Base-by-base conservation (phyloP, 2,888 invertebrate genomes). In the Pristionchus arcanus region DNA sequence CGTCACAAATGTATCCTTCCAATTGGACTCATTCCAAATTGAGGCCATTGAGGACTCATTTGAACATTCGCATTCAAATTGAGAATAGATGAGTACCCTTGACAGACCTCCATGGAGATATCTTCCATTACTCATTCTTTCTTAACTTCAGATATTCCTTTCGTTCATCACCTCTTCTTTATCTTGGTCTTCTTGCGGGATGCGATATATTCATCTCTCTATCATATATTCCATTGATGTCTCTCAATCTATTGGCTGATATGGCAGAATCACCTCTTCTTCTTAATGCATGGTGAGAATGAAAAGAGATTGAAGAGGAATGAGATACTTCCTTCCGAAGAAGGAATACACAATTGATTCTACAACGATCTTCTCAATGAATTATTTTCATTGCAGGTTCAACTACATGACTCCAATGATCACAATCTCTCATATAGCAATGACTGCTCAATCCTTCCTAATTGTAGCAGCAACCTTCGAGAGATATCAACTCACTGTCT, bases 361-460 rank as follows among this genome's bases (percentile, higher is more conserved):
- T n/a, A n/a, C 59, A 49, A 49, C 59, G 59, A 59, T 59, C 59
- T 21, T 59, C 13, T 4, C 59, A 19, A 49, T 49, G 19, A 59
- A 59, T 59, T 4, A 1, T 2, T 74, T 21, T 74, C 19, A 2
- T 85, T 92, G 59, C 87, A 94, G 93, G 94, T 94, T 92, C 84
- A 84, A 91, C 66, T 95, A 94, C 90, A 94, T 94, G 94, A 91
- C 94, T 42, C 94, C 94, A 28, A 93, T 94, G 92, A 91, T 94
- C 66, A 95, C 94, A 2, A 91, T 95, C 74, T 94, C 94, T 15
- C 94, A 94, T 90, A 94, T 94, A 16, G 94, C 93, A 42, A 94
- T 94, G 92, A 94, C 94, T 21, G 92, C 94, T 9, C 93, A 94
- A 34, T 93, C 94, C 11, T 94, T 94, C 90, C 90, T 94, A 11